These are phyloP conservation scores for Orthosia gothica DNA, from an alignment of 2,888 invertebrate species.

Conservation along the genomic window DNA sequence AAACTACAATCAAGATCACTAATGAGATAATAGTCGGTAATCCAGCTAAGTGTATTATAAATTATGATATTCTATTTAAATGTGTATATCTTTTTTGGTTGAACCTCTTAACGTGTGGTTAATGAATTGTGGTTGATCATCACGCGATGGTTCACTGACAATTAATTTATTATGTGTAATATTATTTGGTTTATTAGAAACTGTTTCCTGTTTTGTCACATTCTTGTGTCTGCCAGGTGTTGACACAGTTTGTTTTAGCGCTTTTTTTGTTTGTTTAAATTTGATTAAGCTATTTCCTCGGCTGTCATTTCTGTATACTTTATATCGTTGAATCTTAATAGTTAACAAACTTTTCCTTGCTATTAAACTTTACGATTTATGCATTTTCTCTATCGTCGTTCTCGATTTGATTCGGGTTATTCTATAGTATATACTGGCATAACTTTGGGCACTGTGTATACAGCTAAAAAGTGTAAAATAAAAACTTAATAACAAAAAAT, in stretches of 20 bases:
- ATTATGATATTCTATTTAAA: constrained; percentile 56
- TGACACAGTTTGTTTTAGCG: constrained; percentile 6
- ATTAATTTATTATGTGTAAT: constrained; percentile 46
- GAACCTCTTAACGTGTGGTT: constrained; percentile 52
- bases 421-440: too few species aligned
- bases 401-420: too few species aligned
- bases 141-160: constrained; percentile 53
- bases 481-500: too few species aligned
- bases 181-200: constrained; percentile 41
- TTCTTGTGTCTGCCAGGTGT: constrained; percentile 34
- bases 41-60: constrained; percentile 59
- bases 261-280: background rate
- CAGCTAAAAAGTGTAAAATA: too few species aligned
- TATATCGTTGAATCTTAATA: background rate
- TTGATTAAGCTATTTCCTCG: background rate
- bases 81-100: constrained; percentile 43
- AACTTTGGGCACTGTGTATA: too few species aligned
- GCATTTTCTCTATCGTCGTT: too few species aligned
- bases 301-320: background rate
- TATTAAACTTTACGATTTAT: background rate
- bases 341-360: background rate
- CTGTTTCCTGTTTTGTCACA: constrained; percentile 35
- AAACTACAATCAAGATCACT: constrained; percentile 54
- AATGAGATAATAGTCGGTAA: constrained; percentile 58
- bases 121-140: constrained; percentile 57